These are phyloP conservation scores for Apodemia hepburni DNA, from an alignment of 2,888 invertebrate genomes.

Conservation along the genomic window DNA sequence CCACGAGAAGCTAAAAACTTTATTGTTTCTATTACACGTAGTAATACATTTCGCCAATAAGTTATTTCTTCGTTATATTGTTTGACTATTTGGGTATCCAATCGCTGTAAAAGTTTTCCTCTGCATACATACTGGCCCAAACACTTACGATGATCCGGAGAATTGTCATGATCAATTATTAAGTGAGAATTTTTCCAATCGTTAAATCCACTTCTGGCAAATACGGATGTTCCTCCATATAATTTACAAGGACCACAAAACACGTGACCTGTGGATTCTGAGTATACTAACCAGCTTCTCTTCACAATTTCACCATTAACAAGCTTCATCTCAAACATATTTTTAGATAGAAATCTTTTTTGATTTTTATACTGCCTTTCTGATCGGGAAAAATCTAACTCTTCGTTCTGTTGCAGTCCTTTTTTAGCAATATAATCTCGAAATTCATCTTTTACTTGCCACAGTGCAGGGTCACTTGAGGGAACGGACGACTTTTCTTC, in stretches of 20 bases:
- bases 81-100: no score
- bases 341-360: constrained; percentile 16
- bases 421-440: constrained; percentile 24
- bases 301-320: constrained; percentile 6
- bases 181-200: constrained; percentile 23
- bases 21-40: constrained; percentile 1
- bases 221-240: constrained; percentile 23
- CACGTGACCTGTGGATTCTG: constrained; percentile 25
- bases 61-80: no score
- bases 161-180: constrained; percentile 20
- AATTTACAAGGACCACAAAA: constrained; percentile 27
- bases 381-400: constrained; percentile 14
- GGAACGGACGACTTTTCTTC: constrained; percentile 21
- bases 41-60: no score
- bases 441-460: constrained; percentile 10
- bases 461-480: constrained; percentile 18
- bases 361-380: constrained; percentile 8
- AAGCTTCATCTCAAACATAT: constrained; percentile 16
- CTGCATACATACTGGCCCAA: no score
- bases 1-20: constrained; percentile 22
- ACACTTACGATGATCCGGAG: no score
- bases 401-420: constrained; percentile 21
- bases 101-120: no score
- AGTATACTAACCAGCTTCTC: constrained; percentile 16
- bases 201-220: constrained; percentile 26